Percentiles rank a stretch among this genome's conserved stretches.
Evolutionary conservation across 2,113 vertebrate genomes (phyloP).

Genomic region (Aegithalos caudatus): DNA sequence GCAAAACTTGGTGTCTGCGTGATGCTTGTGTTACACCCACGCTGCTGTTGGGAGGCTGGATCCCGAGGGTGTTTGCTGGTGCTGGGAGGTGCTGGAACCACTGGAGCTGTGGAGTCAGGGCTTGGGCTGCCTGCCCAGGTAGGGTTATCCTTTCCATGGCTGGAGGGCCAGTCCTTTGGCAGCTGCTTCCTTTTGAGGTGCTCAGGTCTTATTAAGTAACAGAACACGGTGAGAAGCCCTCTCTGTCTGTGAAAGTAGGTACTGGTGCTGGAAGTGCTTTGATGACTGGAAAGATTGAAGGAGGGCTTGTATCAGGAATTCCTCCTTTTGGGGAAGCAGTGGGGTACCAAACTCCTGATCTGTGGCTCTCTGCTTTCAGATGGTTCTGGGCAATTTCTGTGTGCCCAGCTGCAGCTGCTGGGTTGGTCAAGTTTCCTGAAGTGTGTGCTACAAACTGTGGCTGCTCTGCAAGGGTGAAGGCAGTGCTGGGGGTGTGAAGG

Average conservation of each 20-base stretch:
- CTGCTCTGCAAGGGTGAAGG: rapidly evolving
- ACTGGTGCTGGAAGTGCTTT: neutral
- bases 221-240: neutral
- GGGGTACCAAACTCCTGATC: neutral
- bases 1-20: rapidly evolving
- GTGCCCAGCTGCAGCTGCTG: neutral
- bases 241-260: neutral
- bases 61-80: neutral
- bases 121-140: neutral
- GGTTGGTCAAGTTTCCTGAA: rapidly evolving
- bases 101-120: neutral
- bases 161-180: slow-evolving; percentile 4
- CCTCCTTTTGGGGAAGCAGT: neutral
- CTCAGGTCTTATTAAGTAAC: neutral
- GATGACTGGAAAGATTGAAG: neutral
- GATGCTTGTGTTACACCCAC: neutral
- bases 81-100: neutral
- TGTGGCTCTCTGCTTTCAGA: neutral
- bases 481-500: neutral
- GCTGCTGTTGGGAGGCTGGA: neutral
- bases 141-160: neutral
- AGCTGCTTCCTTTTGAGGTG: neutral
- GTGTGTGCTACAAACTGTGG: rapidly evolving
- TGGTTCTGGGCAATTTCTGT: neutral
- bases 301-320: neutral